Base-by-base conservation (phyloP, 2,888 invertebrate species). In the Archips crataeganus region DNA sequence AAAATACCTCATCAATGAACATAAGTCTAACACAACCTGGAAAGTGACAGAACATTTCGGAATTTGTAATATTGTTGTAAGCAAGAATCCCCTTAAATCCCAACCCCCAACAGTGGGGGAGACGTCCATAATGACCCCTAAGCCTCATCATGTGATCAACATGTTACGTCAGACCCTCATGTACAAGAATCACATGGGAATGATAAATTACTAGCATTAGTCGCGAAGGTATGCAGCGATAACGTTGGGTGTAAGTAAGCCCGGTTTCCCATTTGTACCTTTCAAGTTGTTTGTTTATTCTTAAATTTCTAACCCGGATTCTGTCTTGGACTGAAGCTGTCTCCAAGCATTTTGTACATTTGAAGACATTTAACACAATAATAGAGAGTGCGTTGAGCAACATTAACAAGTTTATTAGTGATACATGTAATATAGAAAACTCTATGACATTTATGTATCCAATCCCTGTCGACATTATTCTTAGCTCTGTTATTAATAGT, bases 221-320 rank as follows among this genome's bases (percentile, higher is more conserved):
- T 68, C 72, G 68, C 49, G 59, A 68, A 73, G 73, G 73, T 59
- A 73, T 68, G 72, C 62, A 63, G 57, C 59, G 68, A 73, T 68
- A 72, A 71, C 39, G 54, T 72, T 57, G 62, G 54, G 60, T 11
- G 36, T 72, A 62, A 74, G 36, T 72, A 62, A 74, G 69, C 73
- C 64, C 13, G 73, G 64, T 65, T 69, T 64, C 69, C 51, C 73
- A 74, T 74, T 74, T 74, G 73, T 74, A 74, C 49, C 64, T 69
- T 74, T 74, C 73, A 69, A 42, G 71, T 47, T 73, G 72, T 72
- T 68, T 72, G 62, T 73, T 67, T 62, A 61, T 65, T 62, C 62
- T 49, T 51, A 34, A 8, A 49, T 62, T 23, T 42, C 11, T 9
- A 32, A 4, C 2, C 32, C 23, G 54, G 1, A 9, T 54, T 23